Base-by-base conservation (phyloP, 1,140 invertebrate genomes). In the Macrocentrus cingulum region DNA sequence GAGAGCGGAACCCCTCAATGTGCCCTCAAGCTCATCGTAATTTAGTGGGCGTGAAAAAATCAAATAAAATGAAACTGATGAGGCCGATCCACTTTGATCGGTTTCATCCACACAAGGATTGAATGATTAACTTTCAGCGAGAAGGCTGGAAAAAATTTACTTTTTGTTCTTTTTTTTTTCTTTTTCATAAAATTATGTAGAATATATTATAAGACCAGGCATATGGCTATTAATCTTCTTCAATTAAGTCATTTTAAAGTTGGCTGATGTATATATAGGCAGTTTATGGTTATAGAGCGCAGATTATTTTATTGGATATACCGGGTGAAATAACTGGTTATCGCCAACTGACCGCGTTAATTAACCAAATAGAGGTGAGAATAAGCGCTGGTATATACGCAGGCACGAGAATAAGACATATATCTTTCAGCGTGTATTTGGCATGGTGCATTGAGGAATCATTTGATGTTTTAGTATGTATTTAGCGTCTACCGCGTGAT, bases 31-130 rank as follows among this genome's bases (percentile, higher is more conserved):
- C 56, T 34, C 19, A 23, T 45, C 39, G 45, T 55, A 55, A 60
- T 60, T 60, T 60, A 49, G 36, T 36, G 45, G 45, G 50, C 58
- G 58, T 60, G 50, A 59, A 60, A 49, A 60, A 59, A 54, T 23
- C 53, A 34, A 49, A 54, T 1, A 11, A 22, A 50, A 51, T 1
- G 45, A 15, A 41, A 49, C n/a, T 25, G 32, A 32, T 32, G 42
- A 45, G 42, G 6, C 42, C 2, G 19, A 45, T 15, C 25, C 25
- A 29, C 25, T 29, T 29, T 39, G 36, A 25, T 34, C 23, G 22
- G 19, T 32, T 32, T 23, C 36, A n/a, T n/a, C n/a, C n/a, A 18
- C 16, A n/a, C 13, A 29, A 55, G 36, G 44, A 56, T 56, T 56
- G 7, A 49, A 37, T 56, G 54, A 56, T 56, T 46, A 39, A 46